Conservation (phyloP, 2,797 vertebrate genomes). For the Geotrypetes seraphini region DNA sequence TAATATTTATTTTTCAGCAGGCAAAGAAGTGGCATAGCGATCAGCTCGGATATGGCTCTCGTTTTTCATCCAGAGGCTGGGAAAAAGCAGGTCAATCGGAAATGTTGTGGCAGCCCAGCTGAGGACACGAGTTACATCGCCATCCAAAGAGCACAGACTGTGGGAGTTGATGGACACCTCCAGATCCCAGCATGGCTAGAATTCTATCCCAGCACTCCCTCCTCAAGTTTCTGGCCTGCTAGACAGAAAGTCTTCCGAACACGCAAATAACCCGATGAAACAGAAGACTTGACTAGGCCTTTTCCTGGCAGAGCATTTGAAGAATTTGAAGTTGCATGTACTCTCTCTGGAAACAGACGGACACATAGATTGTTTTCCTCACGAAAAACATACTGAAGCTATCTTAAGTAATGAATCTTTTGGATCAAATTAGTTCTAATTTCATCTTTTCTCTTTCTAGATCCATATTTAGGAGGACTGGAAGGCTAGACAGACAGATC, state of each 20-base stretch:
- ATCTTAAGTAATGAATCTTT: no score
- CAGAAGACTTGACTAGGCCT: constrained; percentile 6
- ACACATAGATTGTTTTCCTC: no score
- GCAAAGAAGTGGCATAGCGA: constrained; percentile 36
- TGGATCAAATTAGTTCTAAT: no score
- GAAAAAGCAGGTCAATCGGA: constrained; percentile 46
- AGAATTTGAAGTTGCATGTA: no score
- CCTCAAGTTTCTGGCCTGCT: constrained; percentile 15
- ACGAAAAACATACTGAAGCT: no score
- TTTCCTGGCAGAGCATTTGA: no score
- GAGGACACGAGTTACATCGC: constrained; percentile 41
- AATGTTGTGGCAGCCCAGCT: constrained; percentile 40
- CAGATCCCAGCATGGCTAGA: neutral
- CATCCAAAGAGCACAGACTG: constrained; percentile 16
- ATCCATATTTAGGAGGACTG: no score
- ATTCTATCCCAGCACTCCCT: constrained; percentile 6
- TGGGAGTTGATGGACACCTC: constrained; percentile 9
- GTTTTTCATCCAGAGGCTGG: constrained; percentile 42
- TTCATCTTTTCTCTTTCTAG: no score
- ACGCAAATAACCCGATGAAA: neutral
- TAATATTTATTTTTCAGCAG: constrained; percentile 40
- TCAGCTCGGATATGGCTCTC: constrained; percentile 46
- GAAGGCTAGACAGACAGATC: no score
- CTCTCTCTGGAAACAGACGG: no score
- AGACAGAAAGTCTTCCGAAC: constrained; percentile 8